Conservation (phyloP, 2,797 vertebrate genomes). For the Eidolon dupreanum region DNA sequence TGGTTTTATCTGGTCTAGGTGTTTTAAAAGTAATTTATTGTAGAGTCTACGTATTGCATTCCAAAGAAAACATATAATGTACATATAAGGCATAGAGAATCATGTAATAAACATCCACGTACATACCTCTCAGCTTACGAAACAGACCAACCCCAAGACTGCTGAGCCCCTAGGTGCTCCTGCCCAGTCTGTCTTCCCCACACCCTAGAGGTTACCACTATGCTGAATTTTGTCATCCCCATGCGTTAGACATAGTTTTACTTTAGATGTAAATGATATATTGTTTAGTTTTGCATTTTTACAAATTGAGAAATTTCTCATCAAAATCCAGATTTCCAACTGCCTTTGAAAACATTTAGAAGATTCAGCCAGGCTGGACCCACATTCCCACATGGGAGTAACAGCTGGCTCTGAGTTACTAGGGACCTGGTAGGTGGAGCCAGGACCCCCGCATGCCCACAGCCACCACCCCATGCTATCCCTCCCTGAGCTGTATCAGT, state of each 20-base stretch:
- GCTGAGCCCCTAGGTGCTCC: neutral
- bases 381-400: neutral
- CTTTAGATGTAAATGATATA: neutral
- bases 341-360: neutral
- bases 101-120: neutral
- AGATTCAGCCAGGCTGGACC: neutral
- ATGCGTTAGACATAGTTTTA: neutral
- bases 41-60: neutral
- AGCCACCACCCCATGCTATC: neutral
- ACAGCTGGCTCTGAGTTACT: rapidly evolving
- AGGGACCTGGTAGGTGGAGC: neutral
- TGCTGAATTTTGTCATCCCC: neutral
- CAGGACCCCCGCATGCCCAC: neutral
- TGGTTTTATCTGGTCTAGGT: neutral
- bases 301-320: neutral
- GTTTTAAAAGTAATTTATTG: neutral
- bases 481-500: neutral
- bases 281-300: neutral
- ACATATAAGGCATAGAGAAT: neutral
- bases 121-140: neutral
- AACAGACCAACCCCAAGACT: neutral
- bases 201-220: neutral
- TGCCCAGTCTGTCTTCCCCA: neutral
- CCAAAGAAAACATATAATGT: neutral
- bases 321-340: conserved; percentile 21